Base-by-base conservation (phyloP, 2,797 vertebrate genomes). In the Lerista edwardsae region DNA sequence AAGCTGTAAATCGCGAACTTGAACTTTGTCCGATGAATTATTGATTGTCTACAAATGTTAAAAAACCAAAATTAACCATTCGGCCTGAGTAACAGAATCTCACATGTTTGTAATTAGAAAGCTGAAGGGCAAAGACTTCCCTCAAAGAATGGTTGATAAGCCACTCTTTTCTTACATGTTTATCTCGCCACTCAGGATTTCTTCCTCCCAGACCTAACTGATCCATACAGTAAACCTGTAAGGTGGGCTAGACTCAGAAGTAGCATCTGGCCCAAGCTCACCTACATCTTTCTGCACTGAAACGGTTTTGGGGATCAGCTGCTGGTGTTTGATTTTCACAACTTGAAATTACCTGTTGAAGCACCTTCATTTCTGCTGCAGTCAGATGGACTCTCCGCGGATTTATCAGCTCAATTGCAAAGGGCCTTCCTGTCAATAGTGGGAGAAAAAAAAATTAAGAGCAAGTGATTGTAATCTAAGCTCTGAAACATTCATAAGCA, bases 321-420 rank as follows among this genome's bases (percentile, higher is more conserved):
- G 59, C 1, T 17, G 44, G 29, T 82, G 57, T 14, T n/a, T 0
- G 19, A 88, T 75, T 84, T 90, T 82, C 4, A 73, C 0, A 79
- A 91, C 82, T 76, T 79, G 87, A 68, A 88, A 17, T 94, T 96
- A 99, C 98, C 98, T 99, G 96, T 95, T 99, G 98, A n/a, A 99
- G 96, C 86, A 96, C 95, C 88, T 95, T 98, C 92, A 99, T 97
- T 90, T 98, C 96, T 65, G 87, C 93, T 6, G 89, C 90, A 90
- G 84, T 96, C 80, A 98, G 91, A 81, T 44, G 95, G 80, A 96
- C 90, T 93, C 95, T 96, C 92, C 95, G 98, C 91, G 98, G 98
- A 92, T 99, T 98, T 94, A 98, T 95, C 91, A 99, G 95, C 96
- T 99, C 98, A 90, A 99, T 93, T 0, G 98, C 98, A 88, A 99